A percentile compares a stretch with the other conserved stretches of the same genome.
Evolutionary conservation across 2,113 vertebrate genomes (phyloP).

Genomic region (Cyprinodon brontotheroides): DNA sequence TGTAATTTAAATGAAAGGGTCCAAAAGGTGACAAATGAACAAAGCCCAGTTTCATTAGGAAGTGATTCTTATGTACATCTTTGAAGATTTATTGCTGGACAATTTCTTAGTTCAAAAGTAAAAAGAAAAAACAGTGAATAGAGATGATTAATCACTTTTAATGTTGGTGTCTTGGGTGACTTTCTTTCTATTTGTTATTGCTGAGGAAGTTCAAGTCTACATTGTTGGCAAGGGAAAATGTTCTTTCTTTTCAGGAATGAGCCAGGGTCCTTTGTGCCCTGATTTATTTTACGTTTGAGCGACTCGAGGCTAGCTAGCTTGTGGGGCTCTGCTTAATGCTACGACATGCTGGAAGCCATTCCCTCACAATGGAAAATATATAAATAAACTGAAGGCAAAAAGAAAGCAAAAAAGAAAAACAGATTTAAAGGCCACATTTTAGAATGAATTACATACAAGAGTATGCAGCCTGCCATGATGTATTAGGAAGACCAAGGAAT

Average conservation of each 20-base stretch:
- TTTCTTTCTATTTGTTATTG: conserved; percentile 99
- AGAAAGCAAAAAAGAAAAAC: conserved; percentile 64
- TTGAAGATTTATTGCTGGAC: conserved; percentile 98
- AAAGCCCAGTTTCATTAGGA: conserved; percentile 90
- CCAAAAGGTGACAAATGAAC: conserved; percentile 90
- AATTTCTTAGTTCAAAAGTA: conserved; percentile 87
- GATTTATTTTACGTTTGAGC: conserved; percentile 94
- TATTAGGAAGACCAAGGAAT: conserved; percentile 74
- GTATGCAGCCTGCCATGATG: conserved; percentile 80
- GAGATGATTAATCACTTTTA: conserved; percentile 98
- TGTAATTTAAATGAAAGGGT: conserved; percentile 88
- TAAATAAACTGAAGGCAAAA: conserved; percentile 68
- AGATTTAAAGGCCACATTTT: conserved; percentile 86
- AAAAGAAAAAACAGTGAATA: conserved; percentile 64
- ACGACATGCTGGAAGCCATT: conserved; percentile 81
- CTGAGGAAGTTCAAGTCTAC: conserved; percentile 86
- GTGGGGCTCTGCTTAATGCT: conserved; percentile 83
- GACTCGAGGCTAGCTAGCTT: conserved; percentile 83
- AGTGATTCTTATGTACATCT: conserved; percentile 96
- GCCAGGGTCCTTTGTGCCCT: conserved; percentile 80
- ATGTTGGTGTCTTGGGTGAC: conserved; percentile 94
- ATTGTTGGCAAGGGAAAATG: conserved; percentile 87
- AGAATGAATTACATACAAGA: conserved; percentile 83
- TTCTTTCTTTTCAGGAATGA: conserved; percentile 86
- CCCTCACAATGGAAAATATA: conserved; percentile 73